Evolutionary conservation across 2,113 vertebrate species (phyloP).

Genomic region (Saccopteryx leptura): DNA sequence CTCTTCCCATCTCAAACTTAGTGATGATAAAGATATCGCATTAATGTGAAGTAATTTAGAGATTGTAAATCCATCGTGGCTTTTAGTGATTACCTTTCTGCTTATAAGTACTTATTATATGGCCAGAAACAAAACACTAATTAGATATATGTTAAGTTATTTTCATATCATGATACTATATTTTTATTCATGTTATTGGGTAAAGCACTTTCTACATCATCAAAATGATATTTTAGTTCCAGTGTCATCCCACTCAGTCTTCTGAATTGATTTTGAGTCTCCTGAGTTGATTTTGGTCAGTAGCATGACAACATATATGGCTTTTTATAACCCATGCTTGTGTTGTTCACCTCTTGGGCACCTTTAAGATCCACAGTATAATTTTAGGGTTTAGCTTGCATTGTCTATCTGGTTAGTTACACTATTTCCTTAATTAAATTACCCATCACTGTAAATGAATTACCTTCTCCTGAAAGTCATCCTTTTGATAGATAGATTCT

Average conservation of each 20-base stretch:
- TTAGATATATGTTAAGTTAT: not conserved
- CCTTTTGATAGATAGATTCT: not conserved
- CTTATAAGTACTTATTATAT: not conserved
- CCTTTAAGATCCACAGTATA: slow-evolving; percentile 32
- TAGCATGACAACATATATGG: not conserved
- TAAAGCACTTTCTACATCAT: not conserved
- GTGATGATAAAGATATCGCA: not conserved
- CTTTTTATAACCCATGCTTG: not conserved
- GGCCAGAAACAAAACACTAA: slow-evolving; percentile 58
- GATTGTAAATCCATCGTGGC: not conserved
- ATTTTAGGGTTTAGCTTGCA: slow-evolving; percentile 41
- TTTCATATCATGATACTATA: not conserved
- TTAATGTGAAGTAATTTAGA: slow-evolving; percentile 31
- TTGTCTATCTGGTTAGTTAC: slow-evolving; percentile 10
- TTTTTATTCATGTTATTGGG: slow-evolving; percentile 15
- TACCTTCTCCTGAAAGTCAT: slow-evolving; percentile 34
- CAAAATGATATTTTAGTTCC: slow-evolving; percentile 9
- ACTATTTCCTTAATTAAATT: slow-evolving; percentile 44
- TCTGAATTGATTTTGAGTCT: not conserved
- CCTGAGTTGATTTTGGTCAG: slow-evolving; percentile 22
- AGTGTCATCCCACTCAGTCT: not conserved
- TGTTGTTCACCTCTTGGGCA: not conserved
- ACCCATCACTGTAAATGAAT: slow-evolving; percentile 19
- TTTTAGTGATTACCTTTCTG: not conserved
- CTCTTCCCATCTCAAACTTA: not conserved